phyloP scores from a whole-genome alignment of 2,797 vertebrate genomes.

The Oreochromis grahami region DNA sequence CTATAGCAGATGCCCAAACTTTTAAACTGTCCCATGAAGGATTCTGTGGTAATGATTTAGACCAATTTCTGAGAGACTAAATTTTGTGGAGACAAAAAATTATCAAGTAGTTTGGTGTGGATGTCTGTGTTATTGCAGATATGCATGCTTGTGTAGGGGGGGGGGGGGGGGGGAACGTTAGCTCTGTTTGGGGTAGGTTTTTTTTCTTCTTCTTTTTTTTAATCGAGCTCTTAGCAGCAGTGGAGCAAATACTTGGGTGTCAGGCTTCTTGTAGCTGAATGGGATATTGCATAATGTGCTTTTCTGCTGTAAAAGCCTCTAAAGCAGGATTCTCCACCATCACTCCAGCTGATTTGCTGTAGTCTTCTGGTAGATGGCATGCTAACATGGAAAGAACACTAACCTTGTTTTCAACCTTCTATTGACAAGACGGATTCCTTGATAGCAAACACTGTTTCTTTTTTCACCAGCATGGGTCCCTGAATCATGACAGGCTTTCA shows the following conservation, averaged over 20 bases:
- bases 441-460: background rate
- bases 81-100: background rate
- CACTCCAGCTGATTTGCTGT: background rate
- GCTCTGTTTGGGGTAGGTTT: background rate
- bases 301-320: background rate
- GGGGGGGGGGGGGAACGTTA: too few relatives aligned
- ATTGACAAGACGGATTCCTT: background rate
- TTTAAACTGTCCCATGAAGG: background rate
- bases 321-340: background rate
- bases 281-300: slow-evolving; percentile 35
- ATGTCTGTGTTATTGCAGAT: background rate
- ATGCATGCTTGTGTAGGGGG: background rate
- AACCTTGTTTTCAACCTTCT: background rate
- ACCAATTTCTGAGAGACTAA: background rate
- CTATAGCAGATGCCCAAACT: background rate
- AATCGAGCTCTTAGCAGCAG: background rate
- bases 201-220: background rate
- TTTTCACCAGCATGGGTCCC: accelerated
- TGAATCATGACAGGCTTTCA: background rate
- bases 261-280: background rate
- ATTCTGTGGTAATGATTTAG: background rate
- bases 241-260: background rate
- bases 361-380: background rate
- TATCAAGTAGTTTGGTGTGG: background rate
- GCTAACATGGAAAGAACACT: background rate